These are phyloP conservation scores for Platichthys flesus DNA, from an alignment of 2,113 vertebrate species.

Conservation along the genomic window DNA sequence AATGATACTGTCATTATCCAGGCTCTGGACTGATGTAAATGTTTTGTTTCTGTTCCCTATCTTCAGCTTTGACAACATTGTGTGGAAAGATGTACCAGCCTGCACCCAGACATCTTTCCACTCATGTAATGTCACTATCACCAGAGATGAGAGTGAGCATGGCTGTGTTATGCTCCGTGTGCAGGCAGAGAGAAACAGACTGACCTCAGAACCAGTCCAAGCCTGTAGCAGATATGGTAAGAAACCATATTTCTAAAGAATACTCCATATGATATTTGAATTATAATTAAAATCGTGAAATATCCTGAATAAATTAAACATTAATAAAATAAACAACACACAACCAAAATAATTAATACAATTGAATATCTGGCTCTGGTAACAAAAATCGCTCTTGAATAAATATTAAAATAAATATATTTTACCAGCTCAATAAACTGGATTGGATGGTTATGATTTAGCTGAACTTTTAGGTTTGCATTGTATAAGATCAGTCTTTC, in stretches of 20 bases:
- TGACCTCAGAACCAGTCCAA: neutral
- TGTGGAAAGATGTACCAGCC: constrained; percentile 18
- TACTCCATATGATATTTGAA: no score
- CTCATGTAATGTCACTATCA: constrained; percentile 24
- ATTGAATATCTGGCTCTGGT: no score
- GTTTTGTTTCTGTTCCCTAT: neutral
- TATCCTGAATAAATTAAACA: no score
- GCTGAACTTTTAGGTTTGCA: no score
- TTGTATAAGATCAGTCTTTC: no score
- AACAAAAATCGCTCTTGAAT: no score
- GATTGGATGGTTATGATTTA: no score
- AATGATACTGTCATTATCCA: neutral
- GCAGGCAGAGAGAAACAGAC: neutral
- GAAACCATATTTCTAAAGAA: neutral
- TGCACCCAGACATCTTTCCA: constrained; percentile 11
- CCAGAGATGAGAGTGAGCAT: neutral
- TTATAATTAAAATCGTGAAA: no score
- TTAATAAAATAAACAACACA: no score
- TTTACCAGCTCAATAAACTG: no score
- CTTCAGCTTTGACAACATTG: neutral
- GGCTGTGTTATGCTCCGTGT: constrained; percentile 46
- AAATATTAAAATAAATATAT: no score
- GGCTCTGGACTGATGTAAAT: neutral
- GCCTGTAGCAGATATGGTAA: constrained; percentile 51
- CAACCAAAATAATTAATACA: no score